Conservation (phyloP, 2,888 invertebrate species). For the Lycaena phlaeas region DNA sequence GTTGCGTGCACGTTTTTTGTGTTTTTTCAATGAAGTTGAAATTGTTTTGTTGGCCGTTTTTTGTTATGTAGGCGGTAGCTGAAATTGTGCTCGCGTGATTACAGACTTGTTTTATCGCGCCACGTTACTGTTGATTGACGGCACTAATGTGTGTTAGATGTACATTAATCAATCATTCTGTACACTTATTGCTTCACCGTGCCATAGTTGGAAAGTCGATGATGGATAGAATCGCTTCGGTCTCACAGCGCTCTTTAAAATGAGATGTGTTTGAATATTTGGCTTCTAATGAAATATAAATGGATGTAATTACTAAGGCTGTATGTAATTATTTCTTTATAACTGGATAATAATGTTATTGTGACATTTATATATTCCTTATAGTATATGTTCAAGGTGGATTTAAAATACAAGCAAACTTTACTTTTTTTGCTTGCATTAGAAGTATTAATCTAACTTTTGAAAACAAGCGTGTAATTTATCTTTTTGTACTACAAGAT, state of each 20-base stretch:
- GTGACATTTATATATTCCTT: too few relatives aligned
- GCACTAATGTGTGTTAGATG: constrained; percentile 52
- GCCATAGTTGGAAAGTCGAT: constrained; percentile 41
- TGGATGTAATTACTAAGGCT: too few relatives aligned
- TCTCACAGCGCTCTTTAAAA: constrained; percentile 3
- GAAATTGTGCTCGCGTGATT: constrained; percentile 47
- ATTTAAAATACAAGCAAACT: too few relatives aligned
- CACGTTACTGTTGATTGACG: constrained; percentile 52
- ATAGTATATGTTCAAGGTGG: too few relatives aligned
- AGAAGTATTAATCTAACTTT: too few relatives aligned
- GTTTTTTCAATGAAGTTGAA: constrained; percentile 50
- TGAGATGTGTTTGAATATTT: constrained; percentile 11
- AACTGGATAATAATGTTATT: too few relatives aligned
- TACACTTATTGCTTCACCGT: constrained; percentile 41
- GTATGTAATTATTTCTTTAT: too few relatives aligned
- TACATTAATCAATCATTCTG: constrained; percentile 57
- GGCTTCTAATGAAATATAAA: too few relatives aligned
- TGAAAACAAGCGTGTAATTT: too few relatives aligned
- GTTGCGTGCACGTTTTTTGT: constrained; percentile 38
- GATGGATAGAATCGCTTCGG: constrained; percentile 37
- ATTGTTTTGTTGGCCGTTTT: constrained; percentile 51
- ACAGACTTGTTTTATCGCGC: constrained; percentile 48
- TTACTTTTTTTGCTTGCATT: too few relatives aligned
- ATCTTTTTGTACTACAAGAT: too few relatives aligned
- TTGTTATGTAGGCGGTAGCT: constrained; percentile 40